Base-by-base conservation (phyloP, 2,888 invertebrate genomes). In the Deilephila elpenor region DNA sequence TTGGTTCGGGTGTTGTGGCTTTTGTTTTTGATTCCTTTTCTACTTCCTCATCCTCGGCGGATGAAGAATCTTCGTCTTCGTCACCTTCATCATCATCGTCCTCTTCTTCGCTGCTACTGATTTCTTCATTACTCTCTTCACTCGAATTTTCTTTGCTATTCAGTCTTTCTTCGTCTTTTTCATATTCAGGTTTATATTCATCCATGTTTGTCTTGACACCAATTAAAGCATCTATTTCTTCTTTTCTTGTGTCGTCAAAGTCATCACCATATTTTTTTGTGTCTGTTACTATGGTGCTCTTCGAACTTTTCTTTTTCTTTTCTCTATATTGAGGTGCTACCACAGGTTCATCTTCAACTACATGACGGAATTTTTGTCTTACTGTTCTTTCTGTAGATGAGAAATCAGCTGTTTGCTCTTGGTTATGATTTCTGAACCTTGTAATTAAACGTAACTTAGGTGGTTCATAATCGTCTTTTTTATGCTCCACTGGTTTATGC, bases 271-370 rank as follows among this genome's bases (percentile, higher is more conserved):
- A 95, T 20, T 85, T 88, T 76, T 93, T 88, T 37, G 93, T 89
- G 72, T 95, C 95, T 5, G 94, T 95, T 1, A 95, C 92, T 74
- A 93, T 80, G 4, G 95, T 95, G 37, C 91, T 94, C 79, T 92
- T 90, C 8, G 88, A 84, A 19, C 85, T 86, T 78, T 93, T 94
- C 71, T 88, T 93, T 80, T 93, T 92, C 82, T 93, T 94, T 82
- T 92, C 94, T 78, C 86, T 88, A 74, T 90, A 92, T 78, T 89
- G 91, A 14, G 92, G 91, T 64, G 78, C 70, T 3, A 59, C 37
- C 7, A 71, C 74, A 5, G 81, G 75, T 25, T 81, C 75, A 25
- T 77, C 73, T 64, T 79, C 78, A 59, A 78, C 74, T 0, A 73
- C 34, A 59, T 77, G 81, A 67, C 78, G 75, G 71, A 72, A 74